phyloP scores from a whole-genome alignment of 1,140 invertebrate genomes.

The Hydropsyche tenuis region DNA sequence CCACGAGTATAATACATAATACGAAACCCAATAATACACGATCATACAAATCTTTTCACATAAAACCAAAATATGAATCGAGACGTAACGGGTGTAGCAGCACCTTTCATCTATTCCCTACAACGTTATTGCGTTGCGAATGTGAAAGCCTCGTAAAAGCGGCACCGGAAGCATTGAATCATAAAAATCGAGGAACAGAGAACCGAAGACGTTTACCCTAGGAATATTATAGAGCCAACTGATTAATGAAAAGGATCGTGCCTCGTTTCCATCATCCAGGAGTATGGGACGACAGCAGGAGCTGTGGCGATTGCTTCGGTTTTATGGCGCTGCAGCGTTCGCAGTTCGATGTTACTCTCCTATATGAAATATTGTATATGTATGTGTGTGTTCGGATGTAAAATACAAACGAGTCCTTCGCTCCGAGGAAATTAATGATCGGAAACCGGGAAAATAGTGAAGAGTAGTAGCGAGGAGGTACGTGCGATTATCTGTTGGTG shows the following conservation, averaged over 20 bases:
- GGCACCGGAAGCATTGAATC: neutral
- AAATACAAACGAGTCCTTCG: conserved; percentile 8
- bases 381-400: too few species aligned
- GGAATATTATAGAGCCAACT: conserved; percentile 11
- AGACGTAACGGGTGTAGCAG: neutral
- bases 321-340: conserved; percentile 2
- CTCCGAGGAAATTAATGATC: neutral
- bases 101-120: neutral
- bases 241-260: conserved; percentile 12
- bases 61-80: conserved; percentile 10
- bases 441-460: neutral
- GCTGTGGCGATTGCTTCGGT: neutral
- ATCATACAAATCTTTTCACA: neutral
- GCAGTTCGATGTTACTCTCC: neutral
- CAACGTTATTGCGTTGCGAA: neutral
- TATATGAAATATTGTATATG: too few species aligned
- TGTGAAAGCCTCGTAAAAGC: conserved; percentile 7
- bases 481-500: conserved; percentile 2
- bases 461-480: too few species aligned
- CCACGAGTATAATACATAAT: too few species aligned
- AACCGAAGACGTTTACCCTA: neutral
- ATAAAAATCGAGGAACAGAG: conserved; percentile 2
- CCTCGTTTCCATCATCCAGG: neutral
- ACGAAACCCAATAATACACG: too few species aligned
- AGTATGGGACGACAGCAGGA: neutral